Evolutionary conservation across 2,113 vertebrate genomes (phyloP).

Genomic region (Malaclemys terrapin): DNA sequence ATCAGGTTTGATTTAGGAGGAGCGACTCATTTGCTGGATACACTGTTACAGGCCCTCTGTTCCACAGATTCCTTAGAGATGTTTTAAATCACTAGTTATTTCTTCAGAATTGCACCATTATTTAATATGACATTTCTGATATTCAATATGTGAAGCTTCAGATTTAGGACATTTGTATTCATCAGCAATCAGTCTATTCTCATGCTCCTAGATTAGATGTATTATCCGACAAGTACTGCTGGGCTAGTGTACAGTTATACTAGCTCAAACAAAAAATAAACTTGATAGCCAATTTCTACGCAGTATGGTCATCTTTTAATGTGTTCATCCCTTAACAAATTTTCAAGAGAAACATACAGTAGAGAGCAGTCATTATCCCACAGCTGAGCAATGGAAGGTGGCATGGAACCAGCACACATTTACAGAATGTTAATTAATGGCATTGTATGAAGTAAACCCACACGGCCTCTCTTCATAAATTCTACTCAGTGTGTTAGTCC

Average conservation of each 20-base stretch:
- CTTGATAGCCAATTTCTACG: neutral
- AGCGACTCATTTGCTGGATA: constrained; percentile 61
- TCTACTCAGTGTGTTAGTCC: neutral
- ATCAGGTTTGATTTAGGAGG: constrained; percentile 56
- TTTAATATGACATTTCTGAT: constrained; percentile 70
- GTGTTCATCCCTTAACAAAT: neutral
- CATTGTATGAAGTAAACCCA: neutral
- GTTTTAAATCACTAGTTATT: constrained; percentile 68
- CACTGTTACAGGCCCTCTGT: constrained; percentile 61
- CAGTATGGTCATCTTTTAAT: neutral
- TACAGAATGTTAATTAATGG: neutral
- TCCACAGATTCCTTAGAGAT: constrained; percentile 61
- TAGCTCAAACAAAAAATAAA: constrained; percentile 18
- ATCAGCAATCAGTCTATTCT: constrained; percentile 41
- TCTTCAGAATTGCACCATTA: constrained; percentile 62
- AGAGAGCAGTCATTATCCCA: neutral
- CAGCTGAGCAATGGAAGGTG: neutral
- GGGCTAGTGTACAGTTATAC: constrained; percentile 1
- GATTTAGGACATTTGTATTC: constrained; percentile 59
- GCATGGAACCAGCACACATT: neutral
- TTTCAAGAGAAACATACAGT: neutral
- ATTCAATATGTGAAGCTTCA: constrained; percentile 45
- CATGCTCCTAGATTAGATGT: constrained; percentile 55
- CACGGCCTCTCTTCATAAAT: neutral
- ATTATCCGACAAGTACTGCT: neutral